Base-by-base conservation (phyloP, 2,113 vertebrate species). In the Zapornia atra region DNA sequence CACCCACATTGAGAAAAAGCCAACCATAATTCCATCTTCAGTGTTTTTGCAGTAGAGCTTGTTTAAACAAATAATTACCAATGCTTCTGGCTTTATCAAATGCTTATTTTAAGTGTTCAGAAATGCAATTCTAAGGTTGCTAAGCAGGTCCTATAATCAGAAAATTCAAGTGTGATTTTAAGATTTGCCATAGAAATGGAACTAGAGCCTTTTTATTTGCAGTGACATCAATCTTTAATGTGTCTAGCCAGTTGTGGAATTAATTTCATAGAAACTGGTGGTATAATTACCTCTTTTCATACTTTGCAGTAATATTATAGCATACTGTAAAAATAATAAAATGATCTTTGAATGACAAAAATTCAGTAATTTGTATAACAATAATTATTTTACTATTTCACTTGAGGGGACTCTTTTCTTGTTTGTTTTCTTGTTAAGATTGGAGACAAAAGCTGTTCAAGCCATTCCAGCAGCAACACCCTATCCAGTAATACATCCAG, bases 381-480 rank as follows among this genome's bases (percentile, higher is more conserved):
- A 86, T 88, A 85, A 88, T 75, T 75, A 68, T 91, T 83, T 69
- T 68, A 24, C 40, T 69, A 10, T 50, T 91, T 95, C 82, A 92
- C 68, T 66, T 82, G 72, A 68, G 56, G 20, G 26, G 26, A 25
- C 1, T 59, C 21, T 46, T 69, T 78, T 42, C 51, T 59, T 26
- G 12, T 92, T 81, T 95, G 38, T 75, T 92, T 95, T 81, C 73
- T 26, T 84, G 22, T 84, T 78, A 97, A 99, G 99, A 98, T 98
- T 28, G 98, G 98, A 56, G 99, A 99, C 90, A 99, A 99, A 96
- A 99, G 97, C 96, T 98, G 98, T 93, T 99, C 99, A 16, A 99
- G 99, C 88, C 99, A 99, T 97, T 99, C 99, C 22, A 99, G 99
- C 98, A 99, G 99, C 97, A 99, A 99, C 94, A 99, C 99, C 9